Conservation (phyloP, 2,888 invertebrate species). For the Augiades crinisus region DNA sequence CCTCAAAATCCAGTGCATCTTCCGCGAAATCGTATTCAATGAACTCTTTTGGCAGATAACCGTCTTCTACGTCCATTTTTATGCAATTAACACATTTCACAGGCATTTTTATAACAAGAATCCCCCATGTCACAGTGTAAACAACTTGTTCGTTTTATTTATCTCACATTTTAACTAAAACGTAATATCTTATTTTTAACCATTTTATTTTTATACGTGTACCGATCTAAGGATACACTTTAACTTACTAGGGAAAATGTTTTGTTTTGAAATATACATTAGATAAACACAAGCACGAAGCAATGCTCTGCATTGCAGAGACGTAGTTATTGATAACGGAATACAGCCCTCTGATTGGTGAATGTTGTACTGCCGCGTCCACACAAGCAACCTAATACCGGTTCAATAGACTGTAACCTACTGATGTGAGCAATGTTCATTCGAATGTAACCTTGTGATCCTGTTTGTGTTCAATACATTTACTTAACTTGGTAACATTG, state of each 20-base stretch:
- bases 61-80: constrained; percentile 71
- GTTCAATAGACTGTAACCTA: background rate
- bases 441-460: too few species aligned
- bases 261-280: constrained; percentile 30
- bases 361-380: background rate
- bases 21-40: constrained; percentile 72
- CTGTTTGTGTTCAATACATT: too few species aligned
- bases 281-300: constrained; percentile 16
- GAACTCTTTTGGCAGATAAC: constrained; percentile 59
- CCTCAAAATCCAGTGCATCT: constrained; percentile 75
- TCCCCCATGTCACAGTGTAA: background rate
- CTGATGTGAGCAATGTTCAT: too few species aligned
- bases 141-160: background rate
- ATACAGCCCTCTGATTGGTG: constrained; percentile 17
- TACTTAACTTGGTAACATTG: too few species aligned
- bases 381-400: background rate
- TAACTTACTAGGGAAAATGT: constrained; percentile 25
- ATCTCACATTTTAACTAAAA: constrained; percentile 19
- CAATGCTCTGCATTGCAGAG: constrained; percentile 25
- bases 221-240: constrained; percentile 21
- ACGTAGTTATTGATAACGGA: constrained; percentile 1
- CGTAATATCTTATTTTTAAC: background rate
- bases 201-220: background rate
- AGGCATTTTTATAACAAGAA: constrained; percentile 34
- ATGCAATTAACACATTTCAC: constrained; percentile 61